Conservation (phyloP, 2,113 vertebrate genomes). For the Ia io region DNA sequence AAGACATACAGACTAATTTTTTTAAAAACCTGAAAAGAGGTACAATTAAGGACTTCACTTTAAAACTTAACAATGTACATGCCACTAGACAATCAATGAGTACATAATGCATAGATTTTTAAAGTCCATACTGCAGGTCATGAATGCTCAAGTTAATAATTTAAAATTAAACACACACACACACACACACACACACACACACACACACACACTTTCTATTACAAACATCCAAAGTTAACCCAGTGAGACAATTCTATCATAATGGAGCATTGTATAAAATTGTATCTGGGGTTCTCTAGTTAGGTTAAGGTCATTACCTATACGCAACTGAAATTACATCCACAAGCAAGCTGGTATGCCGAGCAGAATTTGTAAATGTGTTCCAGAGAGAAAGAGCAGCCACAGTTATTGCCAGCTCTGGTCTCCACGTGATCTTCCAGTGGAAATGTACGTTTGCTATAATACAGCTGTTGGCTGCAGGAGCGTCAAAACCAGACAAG, state of each 20-base stretch:
- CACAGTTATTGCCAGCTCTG: neutral
- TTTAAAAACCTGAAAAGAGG: neutral
- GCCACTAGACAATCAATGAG: neutral
- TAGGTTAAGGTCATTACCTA: neutral
- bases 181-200: no score
- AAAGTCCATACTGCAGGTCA: neutral
- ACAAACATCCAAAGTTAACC: neutral
- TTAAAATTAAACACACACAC: no score
- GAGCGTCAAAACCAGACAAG: constrained; percentile 25
- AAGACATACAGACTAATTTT: neutral
- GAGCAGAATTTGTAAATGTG: neutral
- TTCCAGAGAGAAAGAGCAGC: neutral
- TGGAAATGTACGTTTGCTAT: neutral
- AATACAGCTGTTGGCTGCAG: neutral
- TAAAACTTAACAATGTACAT: constrained; percentile 17
- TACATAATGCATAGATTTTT: neutral
- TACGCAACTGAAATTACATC: constrained; percentile 12
- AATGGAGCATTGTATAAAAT: neutral
- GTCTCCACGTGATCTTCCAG: constrained; percentile 48
- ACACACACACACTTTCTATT: no score
- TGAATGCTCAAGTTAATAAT: constrained; percentile 12
- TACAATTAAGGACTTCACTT: constrained; percentile 27
- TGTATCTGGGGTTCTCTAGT: neutral
- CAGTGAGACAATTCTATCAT: neutral
- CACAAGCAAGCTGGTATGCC: neutral